Base-by-base conservation (phyloP, 1,140 invertebrate genomes). In the Pachyrhynchus sulphureomaculatus region DNA sequence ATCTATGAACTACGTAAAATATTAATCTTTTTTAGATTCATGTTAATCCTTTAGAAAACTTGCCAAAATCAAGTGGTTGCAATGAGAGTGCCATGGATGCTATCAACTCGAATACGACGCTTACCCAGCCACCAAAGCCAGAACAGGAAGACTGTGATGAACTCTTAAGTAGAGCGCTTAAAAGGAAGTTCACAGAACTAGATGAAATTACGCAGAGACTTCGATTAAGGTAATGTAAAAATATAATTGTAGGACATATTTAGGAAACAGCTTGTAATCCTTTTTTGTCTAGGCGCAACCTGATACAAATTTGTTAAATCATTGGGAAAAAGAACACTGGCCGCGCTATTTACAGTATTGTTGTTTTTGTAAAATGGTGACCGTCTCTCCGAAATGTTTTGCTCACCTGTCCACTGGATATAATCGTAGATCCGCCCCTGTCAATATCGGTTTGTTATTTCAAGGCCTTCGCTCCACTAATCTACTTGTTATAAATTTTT, bases 151-250 rank as follows among this genome's bases (percentile, higher is more conserved):
- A 67, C 39, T 53, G 67, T 6, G 54, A 65, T 26, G 72, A 75
- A 51, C 68, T 77, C 57, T 65, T 81, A 9, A 77, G 76, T 18
- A 72, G 78, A 55, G 75, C 76, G 61, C 77, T 73, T 21, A 85
- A 84, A 64, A 75, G 83, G 62, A 85, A 86, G 75, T 80, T 84
- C 32, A 80, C 77, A 0, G 84, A 86, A 72, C 56, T 86, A 13
- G 82, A 85, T 64, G 81, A 84, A 73, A 86, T 86, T 32, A 84
- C 82, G 8, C 78, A 83, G 70, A 74, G 84, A 47, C 64, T 86
- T 21, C 75, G 80, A 34, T 77, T 78, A 6, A 60, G 57, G 57
- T 52, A 51, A 34, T n/a, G n/a, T n/a, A n/a, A n/a, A n/a, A n/a
- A n/a, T n/a, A n/a, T n/a, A n/a, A n/a, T n/a, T n/a, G n/a, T n/a